Conservation (phyloP, 2,113 vertebrate species). For the Calonectris borealis region DNA sequence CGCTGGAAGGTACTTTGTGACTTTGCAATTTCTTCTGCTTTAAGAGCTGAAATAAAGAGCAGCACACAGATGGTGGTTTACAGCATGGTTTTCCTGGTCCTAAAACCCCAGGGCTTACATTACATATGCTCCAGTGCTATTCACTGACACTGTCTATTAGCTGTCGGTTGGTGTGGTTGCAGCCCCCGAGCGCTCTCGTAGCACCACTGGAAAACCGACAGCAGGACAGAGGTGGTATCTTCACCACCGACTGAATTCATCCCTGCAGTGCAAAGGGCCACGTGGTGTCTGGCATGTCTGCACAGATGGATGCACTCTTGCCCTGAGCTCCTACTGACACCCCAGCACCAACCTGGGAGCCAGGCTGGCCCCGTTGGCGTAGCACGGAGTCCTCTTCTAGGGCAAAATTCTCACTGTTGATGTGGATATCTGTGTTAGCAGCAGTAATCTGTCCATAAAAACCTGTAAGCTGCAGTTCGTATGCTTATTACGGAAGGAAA, state of each 20-base stretch:
- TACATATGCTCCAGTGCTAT: neutral
- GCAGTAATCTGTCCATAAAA: neutral
- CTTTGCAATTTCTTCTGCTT: neutral
- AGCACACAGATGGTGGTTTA: neutral
- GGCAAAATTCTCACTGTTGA: neutral
- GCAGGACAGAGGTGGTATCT: neutral
- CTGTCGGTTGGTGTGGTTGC: neutral
- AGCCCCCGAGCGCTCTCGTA: neutral
- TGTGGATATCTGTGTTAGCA: neutral
- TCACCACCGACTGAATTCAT: neutral
- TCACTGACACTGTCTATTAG: neutral
- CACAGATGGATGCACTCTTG: neutral
- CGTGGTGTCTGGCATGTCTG: rapidly evolving
- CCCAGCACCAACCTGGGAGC: neutral
- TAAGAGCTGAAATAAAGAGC: neutral
- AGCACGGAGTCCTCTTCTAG: neutral
- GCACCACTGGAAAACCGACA: neutral
- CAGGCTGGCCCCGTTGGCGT: rapidly evolving
- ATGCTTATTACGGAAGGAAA: neutral
- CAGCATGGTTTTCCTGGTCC: neutral
- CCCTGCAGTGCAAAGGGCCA: neutral
- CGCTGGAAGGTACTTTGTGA: neutral
- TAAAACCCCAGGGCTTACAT: neutral
- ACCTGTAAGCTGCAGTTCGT: neutral
- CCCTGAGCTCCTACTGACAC: neutral